A percentile compares a stretch with the other conserved stretches of the same genome.
phyloP scores from a whole-genome alignment of 2,888 invertebrate species.

The Seira ritae region DNA sequence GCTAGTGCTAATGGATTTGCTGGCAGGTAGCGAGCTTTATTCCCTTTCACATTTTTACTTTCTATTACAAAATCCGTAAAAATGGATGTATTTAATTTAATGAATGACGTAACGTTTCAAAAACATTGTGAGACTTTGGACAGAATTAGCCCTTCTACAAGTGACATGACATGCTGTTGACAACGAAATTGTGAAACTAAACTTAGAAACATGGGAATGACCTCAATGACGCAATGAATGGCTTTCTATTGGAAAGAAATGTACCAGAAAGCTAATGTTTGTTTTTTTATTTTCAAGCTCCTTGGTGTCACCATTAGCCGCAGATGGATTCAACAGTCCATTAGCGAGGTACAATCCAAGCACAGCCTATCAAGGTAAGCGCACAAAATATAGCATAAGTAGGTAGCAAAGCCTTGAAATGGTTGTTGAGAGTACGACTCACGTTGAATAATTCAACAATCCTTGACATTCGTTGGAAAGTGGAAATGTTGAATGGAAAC shows the following conservation, averaged over 20 bases:
- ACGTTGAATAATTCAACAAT: slow-evolving; percentile 51
- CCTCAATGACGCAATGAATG: no score
- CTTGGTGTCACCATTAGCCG: slow-evolving; percentile 67
- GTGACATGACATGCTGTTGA: not conserved
- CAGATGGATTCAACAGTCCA: slow-evolving; percentile 71
- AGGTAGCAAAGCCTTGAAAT: no score
- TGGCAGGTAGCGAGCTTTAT: slow-evolving; percentile 62
- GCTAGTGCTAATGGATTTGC: slow-evolving; percentile 71
- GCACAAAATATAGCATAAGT: no score
- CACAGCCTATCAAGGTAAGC: slow-evolving; percentile 65
- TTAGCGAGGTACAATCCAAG: slow-evolving; percentile 59
- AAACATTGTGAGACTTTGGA: not conserved
- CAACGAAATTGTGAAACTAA: no score
- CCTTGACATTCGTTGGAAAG: no score
- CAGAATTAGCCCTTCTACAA: not conserved
- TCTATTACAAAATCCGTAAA: no score
- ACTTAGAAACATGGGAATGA: no score
- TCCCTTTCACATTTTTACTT: slow-evolving; percentile 1
- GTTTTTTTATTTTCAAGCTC: slow-evolving; percentile 48
- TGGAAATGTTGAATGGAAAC: not conserved
- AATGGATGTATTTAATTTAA: no score
- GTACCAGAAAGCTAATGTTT: not conserved
- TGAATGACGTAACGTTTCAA: no score
- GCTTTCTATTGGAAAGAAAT: not conserved
- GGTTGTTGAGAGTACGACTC: slow-evolving; percentile 56